Conservation (phyloP, 2,113 vertebrate species). For the Rana temporaria region DNA sequence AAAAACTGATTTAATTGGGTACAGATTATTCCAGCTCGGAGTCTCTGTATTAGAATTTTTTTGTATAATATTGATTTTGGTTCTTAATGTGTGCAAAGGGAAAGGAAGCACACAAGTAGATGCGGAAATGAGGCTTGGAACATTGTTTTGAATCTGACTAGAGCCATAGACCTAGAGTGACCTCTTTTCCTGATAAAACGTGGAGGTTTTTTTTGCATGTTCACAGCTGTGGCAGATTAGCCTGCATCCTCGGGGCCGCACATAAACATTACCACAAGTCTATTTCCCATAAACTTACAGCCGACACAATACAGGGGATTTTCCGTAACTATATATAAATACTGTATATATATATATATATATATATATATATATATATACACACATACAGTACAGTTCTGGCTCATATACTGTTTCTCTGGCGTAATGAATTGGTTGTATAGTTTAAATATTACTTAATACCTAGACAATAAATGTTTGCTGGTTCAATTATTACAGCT, state of each 20-base stretch:
- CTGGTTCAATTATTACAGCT: no score
- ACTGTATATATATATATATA: neutral
- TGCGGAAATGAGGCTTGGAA: slow-evolving; percentile 10
- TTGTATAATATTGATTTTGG: slow-evolving; percentile 2
- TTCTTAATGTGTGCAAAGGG: slow-evolving; percentile 4
- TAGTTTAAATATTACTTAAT: no score
- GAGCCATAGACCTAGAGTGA: slow-evolving; percentile 9
- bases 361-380: no score
- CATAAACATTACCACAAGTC: slow-evolving; percentile 26
- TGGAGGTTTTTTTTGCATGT: slow-evolving; percentile 29
- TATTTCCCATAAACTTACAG: slow-evolving; percentile 10
- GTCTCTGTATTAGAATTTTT: neutral
- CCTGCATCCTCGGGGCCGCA: slow-evolving; percentile 16
- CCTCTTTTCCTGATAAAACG: slow-evolving; percentile 23
- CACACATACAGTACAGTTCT: no score
- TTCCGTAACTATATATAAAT: neutral
- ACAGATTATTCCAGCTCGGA: neutral
- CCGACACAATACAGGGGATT: neutral
- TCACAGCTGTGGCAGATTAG: slow-evolving; percentile 36
- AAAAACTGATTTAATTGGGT: neutral
- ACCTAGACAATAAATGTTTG: no score
- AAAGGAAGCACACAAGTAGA: slow-evolving; percentile 17
- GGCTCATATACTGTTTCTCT: no score
- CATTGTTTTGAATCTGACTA: neutral
- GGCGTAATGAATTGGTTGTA: no score